These are phyloP conservation scores for Hydraecia micacea DNA, from an alignment of 2,888 invertebrate genomes.

Conservation along the genomic window DNA sequence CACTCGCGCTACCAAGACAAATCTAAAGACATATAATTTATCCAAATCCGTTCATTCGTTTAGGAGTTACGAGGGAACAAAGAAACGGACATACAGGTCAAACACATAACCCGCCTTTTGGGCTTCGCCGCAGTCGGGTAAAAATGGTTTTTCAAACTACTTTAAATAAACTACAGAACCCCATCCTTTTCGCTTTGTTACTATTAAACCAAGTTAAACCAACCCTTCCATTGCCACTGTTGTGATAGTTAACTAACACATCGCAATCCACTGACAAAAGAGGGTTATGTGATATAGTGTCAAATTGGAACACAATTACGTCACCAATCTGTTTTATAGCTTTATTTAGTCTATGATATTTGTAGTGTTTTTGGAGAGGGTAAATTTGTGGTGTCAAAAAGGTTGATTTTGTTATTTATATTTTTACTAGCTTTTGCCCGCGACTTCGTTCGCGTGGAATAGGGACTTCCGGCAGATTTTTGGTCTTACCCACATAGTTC, in stretches of 20 bases:
- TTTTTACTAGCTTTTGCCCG: too few relatives aligned
- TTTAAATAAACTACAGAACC: constrained; percentile 11
- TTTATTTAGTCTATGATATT: constrained; percentile 32
- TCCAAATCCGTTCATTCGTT: too few relatives aligned
- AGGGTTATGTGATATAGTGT: constrained; percentile 51
- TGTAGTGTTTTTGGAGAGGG: constrained; percentile 4
- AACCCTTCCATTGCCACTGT: constrained; percentile 42
- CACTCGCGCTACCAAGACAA: too few relatives aligned
- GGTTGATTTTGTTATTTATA: not conserved
- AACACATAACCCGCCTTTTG: too few relatives aligned
- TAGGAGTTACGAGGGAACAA: too few relatives aligned
- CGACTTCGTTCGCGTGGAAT: too few relatives aligned
- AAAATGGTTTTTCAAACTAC: not conserved
- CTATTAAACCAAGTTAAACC: not conserved
- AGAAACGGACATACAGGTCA: too few relatives aligned
- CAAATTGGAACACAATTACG: constrained; percentile 36
- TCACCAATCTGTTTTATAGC: constrained; percentile 41
- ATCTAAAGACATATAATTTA: too few relatives aligned
- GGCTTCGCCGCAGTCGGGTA: too few relatives aligned
- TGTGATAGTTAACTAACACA: constrained; percentile 47
- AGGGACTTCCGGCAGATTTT: too few relatives aligned
- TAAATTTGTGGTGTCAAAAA: not conserved
- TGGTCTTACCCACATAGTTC: too few relatives aligned
- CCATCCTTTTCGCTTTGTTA: not conserved
- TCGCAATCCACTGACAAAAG: constrained; percentile 44